phyloP scores from a whole-genome alignment of 2,113 vertebrate species.

The Oreotragus oreotragus region DNA sequence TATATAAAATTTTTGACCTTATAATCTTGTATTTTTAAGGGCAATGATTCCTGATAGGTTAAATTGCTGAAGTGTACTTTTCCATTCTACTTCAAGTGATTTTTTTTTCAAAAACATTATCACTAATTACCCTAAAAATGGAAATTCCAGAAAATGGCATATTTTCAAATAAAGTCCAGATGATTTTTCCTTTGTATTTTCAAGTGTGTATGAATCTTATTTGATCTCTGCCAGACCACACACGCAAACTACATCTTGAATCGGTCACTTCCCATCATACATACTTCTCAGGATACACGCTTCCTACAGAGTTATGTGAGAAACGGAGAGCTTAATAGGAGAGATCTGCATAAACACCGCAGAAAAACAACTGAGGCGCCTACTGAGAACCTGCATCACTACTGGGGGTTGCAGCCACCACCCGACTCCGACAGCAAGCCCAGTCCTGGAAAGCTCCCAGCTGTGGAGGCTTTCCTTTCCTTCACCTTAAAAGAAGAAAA shows the following conservation, averaged over 20 bases:
- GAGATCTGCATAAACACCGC: background rate
- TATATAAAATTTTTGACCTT: background rate
- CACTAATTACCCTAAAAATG: background rate
- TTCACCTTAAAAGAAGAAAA: background rate
- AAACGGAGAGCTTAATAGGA: background rate
- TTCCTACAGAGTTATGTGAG: background rate
- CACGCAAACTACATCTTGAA: background rate
- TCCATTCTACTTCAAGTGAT: background rate
- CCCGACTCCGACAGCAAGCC: fast-evolving
- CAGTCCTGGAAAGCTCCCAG: background rate
- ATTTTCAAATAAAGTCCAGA: background rate
- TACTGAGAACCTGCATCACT: background rate
- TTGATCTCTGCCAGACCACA: background rate
- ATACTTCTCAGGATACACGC: background rate
- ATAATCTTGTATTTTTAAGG: background rate
- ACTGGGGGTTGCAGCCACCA: fast-evolving
- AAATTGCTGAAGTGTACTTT: background rate
- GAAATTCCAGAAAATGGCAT: background rate
- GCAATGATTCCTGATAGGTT: background rate
- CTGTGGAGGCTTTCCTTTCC: background rate
- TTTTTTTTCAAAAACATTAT: background rate
- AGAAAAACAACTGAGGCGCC: background rate
- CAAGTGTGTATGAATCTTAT: background rate
- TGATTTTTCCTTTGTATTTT: background rate
- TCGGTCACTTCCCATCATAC: background rate